These are phyloP conservation scores for Apaloderma vittatum DNA, from an alignment of 2,113 vertebrate species.

Conservation along the genomic window DNA sequence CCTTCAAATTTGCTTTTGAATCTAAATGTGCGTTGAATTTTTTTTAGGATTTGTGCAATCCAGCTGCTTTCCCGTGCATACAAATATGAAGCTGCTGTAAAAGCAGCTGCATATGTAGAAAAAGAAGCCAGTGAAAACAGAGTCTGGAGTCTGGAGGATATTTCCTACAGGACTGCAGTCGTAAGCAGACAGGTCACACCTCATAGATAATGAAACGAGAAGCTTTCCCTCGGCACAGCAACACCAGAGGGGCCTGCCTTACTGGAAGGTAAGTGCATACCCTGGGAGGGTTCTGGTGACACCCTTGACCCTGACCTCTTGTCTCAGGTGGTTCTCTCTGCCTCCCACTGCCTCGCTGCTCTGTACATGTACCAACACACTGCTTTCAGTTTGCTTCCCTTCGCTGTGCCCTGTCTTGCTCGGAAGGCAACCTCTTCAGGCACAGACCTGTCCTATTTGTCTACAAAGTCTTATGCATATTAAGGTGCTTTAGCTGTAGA, in stretches of 20 bases:
- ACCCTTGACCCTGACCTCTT: constrained; percentile 11
- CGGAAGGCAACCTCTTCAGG: constrained; percentile 41
- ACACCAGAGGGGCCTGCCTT: not conserved
- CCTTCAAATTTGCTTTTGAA: not conserved
- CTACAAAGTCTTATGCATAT: constrained; percentile 18
- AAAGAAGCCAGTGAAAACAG: not conserved
- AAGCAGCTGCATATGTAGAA: not conserved
- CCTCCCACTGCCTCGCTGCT: not conserved
- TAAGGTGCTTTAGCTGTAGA: not conserved
- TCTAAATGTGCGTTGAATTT: not conserved
- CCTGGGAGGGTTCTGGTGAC: not conserved
- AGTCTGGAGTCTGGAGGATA: not conserved
- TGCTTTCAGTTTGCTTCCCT: not conserved
- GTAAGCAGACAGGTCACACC: not conserved
- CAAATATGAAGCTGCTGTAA: not conserved
- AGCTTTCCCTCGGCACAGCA: not conserved
- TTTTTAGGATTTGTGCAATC: not conserved
- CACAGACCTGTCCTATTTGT: constrained; percentile 49
- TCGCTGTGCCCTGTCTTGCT: constrained; percentile 28
- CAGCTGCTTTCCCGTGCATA: not conserved
- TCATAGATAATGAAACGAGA: not conserved
- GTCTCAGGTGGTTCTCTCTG: not conserved
- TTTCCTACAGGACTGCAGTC: not conserved
- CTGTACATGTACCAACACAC: not conserved
- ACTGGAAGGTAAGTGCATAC: not conserved